Evolutionary conservation across 2,888 invertebrate species (phyloP).

Genomic region (Drosophila paranaensis): DNA sequence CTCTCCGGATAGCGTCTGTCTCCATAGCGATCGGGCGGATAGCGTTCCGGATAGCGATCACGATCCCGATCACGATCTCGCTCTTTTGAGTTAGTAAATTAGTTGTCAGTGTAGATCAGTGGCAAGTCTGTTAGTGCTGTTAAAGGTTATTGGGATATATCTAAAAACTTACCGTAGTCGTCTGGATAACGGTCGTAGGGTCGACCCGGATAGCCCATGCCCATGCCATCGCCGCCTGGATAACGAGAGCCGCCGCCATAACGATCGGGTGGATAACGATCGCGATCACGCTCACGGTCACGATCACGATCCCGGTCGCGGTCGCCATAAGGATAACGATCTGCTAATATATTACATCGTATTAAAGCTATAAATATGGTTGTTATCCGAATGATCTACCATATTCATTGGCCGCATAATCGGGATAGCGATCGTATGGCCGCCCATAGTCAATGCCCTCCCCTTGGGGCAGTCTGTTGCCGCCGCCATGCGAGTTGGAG

Average conservation of each 20-base stretch:
- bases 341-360: constrained; percentile 7
- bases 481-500: constrained; percentile 80
- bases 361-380: background rate
- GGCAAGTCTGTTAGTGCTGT: constrained; percentile 37
- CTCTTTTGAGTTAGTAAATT: constrained; percentile 80
- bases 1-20: constrained; percentile 75
- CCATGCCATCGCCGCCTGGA: constrained; percentile 75
- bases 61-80: constrained; percentile 84
- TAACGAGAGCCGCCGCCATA: constrained; percentile 82
- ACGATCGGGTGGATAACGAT: constrained; percentile 55
- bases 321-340: constrained; percentile 50
- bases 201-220: constrained; percentile 73
- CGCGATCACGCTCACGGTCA: constrained; percentile 36
- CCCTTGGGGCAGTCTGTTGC: constrained; percentile 59
- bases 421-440: constrained; percentile 83
- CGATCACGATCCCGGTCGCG: constrained; percentile 36
- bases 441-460: constrained; percentile 81
- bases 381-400: constrained; percentile 60
- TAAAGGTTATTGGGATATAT: constrained; percentile 28
- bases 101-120: constrained; percentile 70
- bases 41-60: constrained; percentile 63
- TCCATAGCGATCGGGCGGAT: constrained; percentile 65
- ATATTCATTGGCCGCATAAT: constrained; percentile 72
- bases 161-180: constrained; percentile 67
- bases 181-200: constrained; percentile 83